Conservation (phyloP, 2,888 invertebrate species). For the Pharmacophagus antenor region DNA sequence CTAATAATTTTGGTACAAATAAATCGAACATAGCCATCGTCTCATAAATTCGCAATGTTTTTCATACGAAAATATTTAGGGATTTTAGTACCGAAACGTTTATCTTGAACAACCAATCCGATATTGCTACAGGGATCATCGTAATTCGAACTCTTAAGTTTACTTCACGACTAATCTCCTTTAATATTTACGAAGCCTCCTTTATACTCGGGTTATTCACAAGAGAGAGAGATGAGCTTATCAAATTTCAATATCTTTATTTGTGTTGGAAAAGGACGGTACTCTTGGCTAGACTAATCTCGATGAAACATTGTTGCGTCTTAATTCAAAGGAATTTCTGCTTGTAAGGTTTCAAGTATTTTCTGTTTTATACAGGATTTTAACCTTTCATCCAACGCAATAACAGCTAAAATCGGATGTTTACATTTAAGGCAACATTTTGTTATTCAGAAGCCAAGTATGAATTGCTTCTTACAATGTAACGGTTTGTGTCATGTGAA, state of each 20-base stretch:
- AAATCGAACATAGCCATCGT: background rate
- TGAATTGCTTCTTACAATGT: slow-evolving; percentile 61
- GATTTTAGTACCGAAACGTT: slow-evolving; percentile 14
- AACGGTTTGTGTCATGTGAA: slow-evolving; percentile 50
- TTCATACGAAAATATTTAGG: background rate
- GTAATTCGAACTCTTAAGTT: slow-evolving; percentile 23
- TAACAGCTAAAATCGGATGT: slow-evolving; percentile 18
- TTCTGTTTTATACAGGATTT: slow-evolving; percentile 38
- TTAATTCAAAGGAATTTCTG: slow-evolving; percentile 58
- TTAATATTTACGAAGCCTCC: slow-evolving; percentile 27
- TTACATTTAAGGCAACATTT: slow-evolving; percentile 11
- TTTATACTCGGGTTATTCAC: slow-evolving; percentile 40
- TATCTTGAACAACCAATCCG: slow-evolving; percentile 18
- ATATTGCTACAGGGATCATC: slow-evolving; percentile 26
- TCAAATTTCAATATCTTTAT: slow-evolving; percentile 78
- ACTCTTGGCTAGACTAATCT: slow-evolving; percentile 67
- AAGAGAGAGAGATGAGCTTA: slow-evolving; percentile 63
- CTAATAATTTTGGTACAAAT: background rate
- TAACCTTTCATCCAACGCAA: background rate
- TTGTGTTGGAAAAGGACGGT: slow-evolving; percentile 70
- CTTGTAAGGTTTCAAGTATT: slow-evolving; percentile 39
- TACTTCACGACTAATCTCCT: slow-evolving; percentile 28
- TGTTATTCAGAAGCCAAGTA: slow-evolving; percentile 35
- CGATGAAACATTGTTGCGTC: slow-evolving; percentile 72
- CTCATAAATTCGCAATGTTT: slow-evolving; percentile 13